Percentiles rank a stretch among this genome's conserved stretches.
Evolutionary conservation across 2,888 invertebrate species (phyloP).

Genomic region (Hesperia comma): DNA sequence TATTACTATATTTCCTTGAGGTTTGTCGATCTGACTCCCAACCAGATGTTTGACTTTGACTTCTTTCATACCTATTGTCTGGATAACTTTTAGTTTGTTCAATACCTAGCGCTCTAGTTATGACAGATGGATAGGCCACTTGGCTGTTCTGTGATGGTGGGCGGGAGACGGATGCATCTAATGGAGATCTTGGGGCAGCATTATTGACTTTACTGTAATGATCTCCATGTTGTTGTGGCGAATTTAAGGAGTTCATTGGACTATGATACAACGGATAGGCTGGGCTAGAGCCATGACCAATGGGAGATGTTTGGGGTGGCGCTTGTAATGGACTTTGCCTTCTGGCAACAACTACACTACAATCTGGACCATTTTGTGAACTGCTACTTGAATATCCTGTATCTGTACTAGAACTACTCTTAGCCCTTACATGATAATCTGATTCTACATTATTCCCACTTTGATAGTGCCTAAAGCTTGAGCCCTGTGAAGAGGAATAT

Average conservation of each 20-base stretch:
- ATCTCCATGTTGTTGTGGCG: conserved; percentile 87
- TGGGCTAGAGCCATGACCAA: conserved; percentile 90
- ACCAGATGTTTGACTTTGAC: conserved; percentile 74
- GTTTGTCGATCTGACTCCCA: conserved; percentile 84
- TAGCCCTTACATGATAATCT: conserved; percentile 85
- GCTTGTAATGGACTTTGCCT: conserved; percentile 88
- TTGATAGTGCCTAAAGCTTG: conserved; percentile 86
- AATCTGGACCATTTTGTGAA: conserved; percentile 87
- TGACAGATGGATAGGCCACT: conserved; percentile 93
- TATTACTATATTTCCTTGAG: conserved; percentile 78
- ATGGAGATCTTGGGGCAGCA: conserved; percentile 87
- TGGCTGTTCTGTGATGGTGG: conserved; percentile 85
- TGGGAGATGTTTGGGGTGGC: conserved; percentile 88
- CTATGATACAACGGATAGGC: conserved; percentile 94
- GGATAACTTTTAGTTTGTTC: conserved; percentile 83
- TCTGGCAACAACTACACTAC: conserved; percentile 86
- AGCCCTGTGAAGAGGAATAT: conserved; percentile 77
- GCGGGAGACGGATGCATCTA: conserved; percentile 87
- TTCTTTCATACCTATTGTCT: conserved; percentile 83
- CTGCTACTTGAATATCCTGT: conserved; percentile 86
- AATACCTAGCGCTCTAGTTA: conserved; percentile 88
- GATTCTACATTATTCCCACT: conserved; percentile 84
- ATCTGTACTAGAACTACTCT: conserved; percentile 85
- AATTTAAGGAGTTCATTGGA: conserved; percentile 90
- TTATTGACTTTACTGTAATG: conserved; percentile 77